Percentiles rank a stretch among this genome's conserved stretches.
Evolutionary conservation across 2,797 vertebrate species (phyloP).

Genomic region (Fistularia commersonii): DNA sequence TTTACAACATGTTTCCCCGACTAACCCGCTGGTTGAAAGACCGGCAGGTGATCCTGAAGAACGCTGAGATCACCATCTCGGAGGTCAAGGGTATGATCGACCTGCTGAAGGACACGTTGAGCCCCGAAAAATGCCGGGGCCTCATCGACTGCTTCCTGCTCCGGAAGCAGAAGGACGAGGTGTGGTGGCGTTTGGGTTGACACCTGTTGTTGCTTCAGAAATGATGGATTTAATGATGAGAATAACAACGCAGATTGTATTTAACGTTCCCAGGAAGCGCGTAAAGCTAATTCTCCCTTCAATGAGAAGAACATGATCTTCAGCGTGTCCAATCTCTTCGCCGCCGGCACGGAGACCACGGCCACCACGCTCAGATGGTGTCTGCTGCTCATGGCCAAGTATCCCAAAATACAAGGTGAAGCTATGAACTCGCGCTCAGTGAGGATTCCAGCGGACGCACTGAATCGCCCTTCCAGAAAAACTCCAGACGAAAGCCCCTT

Average conservation of each 20-base stretch:
- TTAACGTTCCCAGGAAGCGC: constrained; percentile 30
- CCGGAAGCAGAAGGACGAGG: constrained; percentile 46
- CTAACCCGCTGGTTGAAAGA: constrained; percentile 36
- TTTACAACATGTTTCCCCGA: constrained; percentile 63
- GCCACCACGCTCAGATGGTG: constrained; percentile 61
- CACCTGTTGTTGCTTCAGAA: neutral
- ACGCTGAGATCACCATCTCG: accelerated
- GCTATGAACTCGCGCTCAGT: too few relatives aligned
- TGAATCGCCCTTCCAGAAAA: too few relatives aligned
- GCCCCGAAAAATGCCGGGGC: constrained; percentile 39
- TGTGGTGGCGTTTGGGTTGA: constrained; percentile 2
- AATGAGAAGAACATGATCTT: constrained; percentile 47
- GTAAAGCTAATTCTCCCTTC: constrained; percentile 28
- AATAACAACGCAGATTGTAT: too few relatives aligned
- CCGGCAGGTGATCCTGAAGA: constrained; percentile 13
- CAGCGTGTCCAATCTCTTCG: constrained; percentile 58
- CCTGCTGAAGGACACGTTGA: constrained; percentile 40
- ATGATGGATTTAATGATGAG: too few relatives aligned
- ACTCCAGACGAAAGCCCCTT: too few relatives aligned
- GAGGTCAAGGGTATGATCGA: constrained; percentile 26
- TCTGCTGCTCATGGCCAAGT: constrained; percentile 70
- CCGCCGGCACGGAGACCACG: constrained; percentile 70
- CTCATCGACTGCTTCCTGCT: constrained; percentile 59
- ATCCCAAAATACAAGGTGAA: constrained; percentile 67
- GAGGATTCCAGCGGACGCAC: too few relatives aligned